phyloP scores from a whole-genome alignment of 2,113 vertebrate genomes.

The Phyllostomus discolor region DNA sequence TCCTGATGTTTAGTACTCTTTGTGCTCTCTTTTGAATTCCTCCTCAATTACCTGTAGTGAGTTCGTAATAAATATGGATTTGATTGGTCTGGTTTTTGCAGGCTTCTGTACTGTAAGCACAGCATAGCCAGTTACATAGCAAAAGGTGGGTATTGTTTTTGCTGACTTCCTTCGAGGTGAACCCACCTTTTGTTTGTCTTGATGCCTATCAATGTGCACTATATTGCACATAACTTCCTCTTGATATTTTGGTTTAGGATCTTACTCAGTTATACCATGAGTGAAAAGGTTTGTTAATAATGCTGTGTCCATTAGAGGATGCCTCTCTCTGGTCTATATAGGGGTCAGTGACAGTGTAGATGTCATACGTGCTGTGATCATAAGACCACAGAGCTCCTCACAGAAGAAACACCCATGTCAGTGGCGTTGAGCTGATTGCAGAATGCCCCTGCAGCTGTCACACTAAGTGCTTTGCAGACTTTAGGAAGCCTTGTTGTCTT shows the following conservation, averaged over 20 bases:
- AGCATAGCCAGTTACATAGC: not conserved
- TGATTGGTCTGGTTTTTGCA: not conserved
- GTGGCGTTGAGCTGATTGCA: not conserved
- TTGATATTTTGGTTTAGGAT: not conserved
- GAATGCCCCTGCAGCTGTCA: not conserved
- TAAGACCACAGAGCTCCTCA: too few species aligned
- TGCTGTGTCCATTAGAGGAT: not conserved
- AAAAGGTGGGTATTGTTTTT: not conserved
- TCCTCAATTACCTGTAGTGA: not conserved
- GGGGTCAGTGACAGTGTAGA: not conserved
- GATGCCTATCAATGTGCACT: not conserved
- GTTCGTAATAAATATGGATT: not conserved
- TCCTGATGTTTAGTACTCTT: not conserved
- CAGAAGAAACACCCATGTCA: not conserved
- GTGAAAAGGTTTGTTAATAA: not conserved
- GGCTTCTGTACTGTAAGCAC: not conserved
- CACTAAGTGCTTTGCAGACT: not conserved
- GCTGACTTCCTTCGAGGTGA: not conserved
- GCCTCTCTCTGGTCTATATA: not conserved
- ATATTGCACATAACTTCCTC: not conserved
- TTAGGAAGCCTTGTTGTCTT: not conserved
- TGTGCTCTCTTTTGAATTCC: slow-evolving; percentile 1
- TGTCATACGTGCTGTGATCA: not conserved
- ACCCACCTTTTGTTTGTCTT: not conserved
- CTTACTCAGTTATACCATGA: not conserved